Base-by-base conservation (phyloP, 1,140 invertebrate genomes). In the Drosophila tani region DNA sequence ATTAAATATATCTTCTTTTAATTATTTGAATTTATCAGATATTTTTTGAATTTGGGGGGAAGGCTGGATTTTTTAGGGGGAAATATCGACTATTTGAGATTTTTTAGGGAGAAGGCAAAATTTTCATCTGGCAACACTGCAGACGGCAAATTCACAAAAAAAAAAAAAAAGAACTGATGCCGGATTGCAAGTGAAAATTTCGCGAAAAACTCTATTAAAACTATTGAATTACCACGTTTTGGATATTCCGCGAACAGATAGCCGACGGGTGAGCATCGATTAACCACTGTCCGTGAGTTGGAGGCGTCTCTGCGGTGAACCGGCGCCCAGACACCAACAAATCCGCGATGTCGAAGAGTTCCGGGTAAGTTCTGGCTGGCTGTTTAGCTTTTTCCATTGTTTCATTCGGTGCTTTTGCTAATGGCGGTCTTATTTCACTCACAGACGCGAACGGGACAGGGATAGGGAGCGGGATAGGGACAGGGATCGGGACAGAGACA, bases 401-500 rank as follows among this genome's bases (percentile, higher is more conserved):
- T 41, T 41, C 6, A n/a, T 2, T 41, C 7, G 40, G 0, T n/a
- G 12, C 15, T 38, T 9, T 19, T 19, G n/a, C 21, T 56, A 15
- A 56, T 24, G 17, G 11, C 7, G 5, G 1, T n/a, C 38, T 3
- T 21, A 11, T 15, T 2, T 21, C 2, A 5, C 9, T 15, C 0
- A 15, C 32, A 73, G 70, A 15, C 70, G 70, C 12, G 70, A 73
- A 9, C 67, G 70, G 11, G 70, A 74, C n/a, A 40, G 83, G 74
- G 65, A 78, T n/a, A 21, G 75, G 19, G 62, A 71, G 7, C 69
- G 86, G 40, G 86, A 87, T 2, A 75, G 86, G 21, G 90, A 91
- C 0, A 67, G 82, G 6, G 82, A 91, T 15, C 73, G 90, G 27
- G 85, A 79, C 29, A 58, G 74, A 12, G 57, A 73, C 4, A 29